A percentile compares a stretch with the other conserved stretches of the same genome.
phyloP scores from a whole-genome alignment of 2,113 vertebrate genomes.

The Rissa tridactyla region DNA sequence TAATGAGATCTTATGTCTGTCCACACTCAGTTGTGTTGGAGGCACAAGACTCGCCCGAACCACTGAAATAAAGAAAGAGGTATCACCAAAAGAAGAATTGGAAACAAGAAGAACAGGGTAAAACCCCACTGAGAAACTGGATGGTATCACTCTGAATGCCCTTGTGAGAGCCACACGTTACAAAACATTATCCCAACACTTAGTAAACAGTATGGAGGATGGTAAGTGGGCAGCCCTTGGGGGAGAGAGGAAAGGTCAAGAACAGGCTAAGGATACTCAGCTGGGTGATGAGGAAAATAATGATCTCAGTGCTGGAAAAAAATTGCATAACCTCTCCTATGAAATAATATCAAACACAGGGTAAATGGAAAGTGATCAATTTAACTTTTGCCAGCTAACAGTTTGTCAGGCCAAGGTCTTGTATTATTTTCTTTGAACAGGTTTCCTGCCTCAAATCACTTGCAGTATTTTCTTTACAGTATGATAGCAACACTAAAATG shows the following conservation, averaged over 20 bases:
- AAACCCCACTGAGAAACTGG: not conserved
- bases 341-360: not conserved
- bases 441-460: not conserved
- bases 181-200: not conserved
- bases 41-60: not conserved
- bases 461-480: slow-evolving; percentile 5
- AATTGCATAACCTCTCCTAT: not conserved
- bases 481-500: not conserved
- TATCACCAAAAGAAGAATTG: not conserved
- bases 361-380: not conserved
- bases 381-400: not conserved
- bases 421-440: slow-evolving; percentile 5
- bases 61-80: not conserved
- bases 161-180: not conserved
- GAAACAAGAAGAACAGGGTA: not conserved
- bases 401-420: not conserved
- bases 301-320: not conserved
- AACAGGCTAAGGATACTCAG: not conserved
- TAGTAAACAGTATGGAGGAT: not conserved
- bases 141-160: not conserved
- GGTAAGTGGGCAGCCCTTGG: not conserved
- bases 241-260: not conserved
- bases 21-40: not conserved
- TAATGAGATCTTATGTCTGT: not conserved
- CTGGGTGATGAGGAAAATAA: not conserved